Conservation (phyloP, 1,140 invertebrate genomes). For the Nilaparvata lugens region DNA sequence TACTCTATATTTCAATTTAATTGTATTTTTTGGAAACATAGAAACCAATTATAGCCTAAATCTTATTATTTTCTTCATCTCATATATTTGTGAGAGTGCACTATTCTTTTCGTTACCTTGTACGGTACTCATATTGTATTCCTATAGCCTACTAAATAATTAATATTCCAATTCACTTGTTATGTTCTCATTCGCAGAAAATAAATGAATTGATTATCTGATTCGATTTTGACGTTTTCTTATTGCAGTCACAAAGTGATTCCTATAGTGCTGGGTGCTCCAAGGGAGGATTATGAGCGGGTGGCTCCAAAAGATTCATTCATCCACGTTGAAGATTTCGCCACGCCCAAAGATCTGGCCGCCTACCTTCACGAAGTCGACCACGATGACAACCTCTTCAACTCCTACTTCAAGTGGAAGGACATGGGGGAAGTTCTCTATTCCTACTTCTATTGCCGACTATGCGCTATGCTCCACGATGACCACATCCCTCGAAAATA, state of each 20-base stretch:
- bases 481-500: constrained; percentile 50
- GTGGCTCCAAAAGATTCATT: constrained; percentile 79
- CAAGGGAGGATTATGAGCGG: constrained; percentile 77
- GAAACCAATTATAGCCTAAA: no score
- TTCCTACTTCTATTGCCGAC: constrained; percentile 89
- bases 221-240: not conserved
- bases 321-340: constrained; percentile 92
- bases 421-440: constrained; percentile 90
- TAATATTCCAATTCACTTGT: no score
- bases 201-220: no score
- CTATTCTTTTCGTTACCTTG: no score
- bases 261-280: constrained; percentile 94
- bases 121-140: no score
- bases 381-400: constrained; percentile 77
- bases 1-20: no score
- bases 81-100: no score
- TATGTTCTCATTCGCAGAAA: no score
- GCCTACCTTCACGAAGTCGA: constrained; percentile 80
- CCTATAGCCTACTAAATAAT: not conserved
- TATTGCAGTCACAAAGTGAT: constrained; percentile 68
- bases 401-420: constrained; percentile 86
- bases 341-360: constrained; percentile 71
- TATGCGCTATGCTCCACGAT: constrained; percentile 85
- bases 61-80: no score
- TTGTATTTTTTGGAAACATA: no score